Conservation (phyloP, 1,140 invertebrate genomes). For the Drosophila ohnishii region DNA sequence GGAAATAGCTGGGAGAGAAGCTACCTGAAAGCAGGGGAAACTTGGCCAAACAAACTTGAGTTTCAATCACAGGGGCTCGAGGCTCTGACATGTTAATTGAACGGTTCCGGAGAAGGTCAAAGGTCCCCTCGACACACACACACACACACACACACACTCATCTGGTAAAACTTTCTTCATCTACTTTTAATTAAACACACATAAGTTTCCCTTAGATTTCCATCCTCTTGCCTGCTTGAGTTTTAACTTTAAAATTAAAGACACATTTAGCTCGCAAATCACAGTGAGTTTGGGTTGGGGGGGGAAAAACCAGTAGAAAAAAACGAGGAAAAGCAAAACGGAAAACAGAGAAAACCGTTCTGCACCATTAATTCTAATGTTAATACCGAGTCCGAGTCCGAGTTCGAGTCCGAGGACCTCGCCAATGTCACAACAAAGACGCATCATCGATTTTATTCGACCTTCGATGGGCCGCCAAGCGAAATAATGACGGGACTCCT, state of each 20-base stretch:
- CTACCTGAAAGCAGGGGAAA: constrained; percentile 14
- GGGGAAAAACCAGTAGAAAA: constrained; percentile 4
- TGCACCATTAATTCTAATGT: constrained; percentile 80
- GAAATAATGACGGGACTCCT: constrained; percentile 64
- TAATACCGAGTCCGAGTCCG: constrained; percentile 62
- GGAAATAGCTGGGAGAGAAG: background rate
- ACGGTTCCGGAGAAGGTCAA: constrained; percentile 5
- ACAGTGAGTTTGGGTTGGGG: constrained; percentile 11
- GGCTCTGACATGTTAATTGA: constrained; percentile 45
- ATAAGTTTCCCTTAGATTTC: constrained; percentile 29
- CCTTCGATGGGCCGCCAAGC: constrained; percentile 75
- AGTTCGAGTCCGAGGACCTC: constrained; percentile 47
- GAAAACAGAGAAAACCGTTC: constrained; percentile 50
- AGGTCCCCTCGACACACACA: background rate
- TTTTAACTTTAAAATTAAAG: constrained; percentile 73
- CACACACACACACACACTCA: background rate
- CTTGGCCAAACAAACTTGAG: constrained; percentile 30
- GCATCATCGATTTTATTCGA: constrained; percentile 75
- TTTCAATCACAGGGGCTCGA: constrained; percentile 30
- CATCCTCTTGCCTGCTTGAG: constrained; percentile 38
- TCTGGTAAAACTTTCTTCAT: constrained; percentile 20
- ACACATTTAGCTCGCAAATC: constrained; percentile 66
- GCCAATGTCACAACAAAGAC: constrained; percentile 50
- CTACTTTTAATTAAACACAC: constrained; percentile 44
- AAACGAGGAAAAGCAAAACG: constrained; percentile 46